Conservation (phyloP, 2,113 vertebrate species). For the Vulpes lagopus region DNA sequence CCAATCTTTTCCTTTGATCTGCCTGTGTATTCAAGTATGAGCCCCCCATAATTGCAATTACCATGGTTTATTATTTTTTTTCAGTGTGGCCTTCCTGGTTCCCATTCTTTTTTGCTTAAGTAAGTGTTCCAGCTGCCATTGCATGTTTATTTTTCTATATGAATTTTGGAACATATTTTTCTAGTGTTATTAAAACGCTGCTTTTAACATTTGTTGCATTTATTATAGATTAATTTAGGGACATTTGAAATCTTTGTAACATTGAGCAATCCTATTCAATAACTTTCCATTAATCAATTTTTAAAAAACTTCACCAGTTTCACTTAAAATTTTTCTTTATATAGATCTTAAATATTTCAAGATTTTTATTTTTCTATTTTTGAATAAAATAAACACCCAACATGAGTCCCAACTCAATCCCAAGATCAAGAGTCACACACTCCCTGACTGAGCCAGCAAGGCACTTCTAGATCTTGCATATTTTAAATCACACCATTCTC, state of each 20-base stretch:
- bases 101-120: background rate
- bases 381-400: background rate
- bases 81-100: background rate
- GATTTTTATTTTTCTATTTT: background rate
- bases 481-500: conserved; percentile 17
- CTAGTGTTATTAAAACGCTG: background rate
- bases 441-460: background rate
- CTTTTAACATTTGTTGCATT: background rate
- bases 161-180: background rate
- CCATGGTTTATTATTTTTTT: background rate
- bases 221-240: background rate
- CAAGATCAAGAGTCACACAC: background rate
- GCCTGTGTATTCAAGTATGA: background rate
- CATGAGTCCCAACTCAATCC: background rate
- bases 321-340: background rate
- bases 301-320: background rate
- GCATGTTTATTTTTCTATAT: background rate
- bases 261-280: background rate
- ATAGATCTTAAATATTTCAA: background rate
- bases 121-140: background rate
- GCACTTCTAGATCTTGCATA: background rate
- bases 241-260: conserved; percentile 20
- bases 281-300: background rate
- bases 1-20: background rate
- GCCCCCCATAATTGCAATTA: background rate